phyloP scores from a whole-genome alignment of 2,113 vertebrate genomes.

The Hemichromis elongatus region DNA sequence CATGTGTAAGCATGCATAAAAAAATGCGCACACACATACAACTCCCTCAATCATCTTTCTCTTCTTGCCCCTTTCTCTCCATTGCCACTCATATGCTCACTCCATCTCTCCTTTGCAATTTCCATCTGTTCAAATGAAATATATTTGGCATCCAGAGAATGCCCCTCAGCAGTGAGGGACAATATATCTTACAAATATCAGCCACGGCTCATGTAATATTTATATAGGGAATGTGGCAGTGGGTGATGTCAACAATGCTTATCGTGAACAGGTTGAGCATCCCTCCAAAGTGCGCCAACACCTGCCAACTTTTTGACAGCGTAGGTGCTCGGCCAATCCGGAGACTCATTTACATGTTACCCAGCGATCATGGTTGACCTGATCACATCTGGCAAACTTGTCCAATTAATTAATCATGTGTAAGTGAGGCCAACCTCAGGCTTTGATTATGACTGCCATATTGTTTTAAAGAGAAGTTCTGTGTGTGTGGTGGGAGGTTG shows the following conservation, averaged over 20 bases:
- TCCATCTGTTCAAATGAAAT: constrained; percentile 73
- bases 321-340: constrained; percentile 31
- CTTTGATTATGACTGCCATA: constrained; percentile 48
- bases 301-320: constrained; percentile 51
- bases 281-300: constrained; percentile 44
- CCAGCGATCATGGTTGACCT: constrained; percentile 33
- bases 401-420: constrained; percentile 63
- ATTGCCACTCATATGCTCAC: constrained; percentile 26
- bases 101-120: constrained; percentile 58
- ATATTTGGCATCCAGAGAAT: constrained; percentile 68
- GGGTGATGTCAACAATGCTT: constrained; percentile 61
- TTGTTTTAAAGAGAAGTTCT: constrained; percentile 39
- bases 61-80: constrained; percentile 13
- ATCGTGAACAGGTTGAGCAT: constrained; percentile 54
- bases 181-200: constrained; percentile 74
- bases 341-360: constrained; percentile 55
- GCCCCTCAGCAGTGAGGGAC: constrained; percentile 64
- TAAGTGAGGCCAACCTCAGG: constrained; percentile 35
- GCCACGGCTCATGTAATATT: constrained; percentile 68
- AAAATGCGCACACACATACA: not conserved
- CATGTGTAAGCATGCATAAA: not conserved
- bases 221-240: constrained; percentile 59
- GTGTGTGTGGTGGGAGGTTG: not conserved
- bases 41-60: constrained; percentile 25
- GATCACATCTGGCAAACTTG: constrained; percentile 59